Conservation (phyloP, 1,140 invertebrate genomes). For the Lordiphosa collinella region DNA sequence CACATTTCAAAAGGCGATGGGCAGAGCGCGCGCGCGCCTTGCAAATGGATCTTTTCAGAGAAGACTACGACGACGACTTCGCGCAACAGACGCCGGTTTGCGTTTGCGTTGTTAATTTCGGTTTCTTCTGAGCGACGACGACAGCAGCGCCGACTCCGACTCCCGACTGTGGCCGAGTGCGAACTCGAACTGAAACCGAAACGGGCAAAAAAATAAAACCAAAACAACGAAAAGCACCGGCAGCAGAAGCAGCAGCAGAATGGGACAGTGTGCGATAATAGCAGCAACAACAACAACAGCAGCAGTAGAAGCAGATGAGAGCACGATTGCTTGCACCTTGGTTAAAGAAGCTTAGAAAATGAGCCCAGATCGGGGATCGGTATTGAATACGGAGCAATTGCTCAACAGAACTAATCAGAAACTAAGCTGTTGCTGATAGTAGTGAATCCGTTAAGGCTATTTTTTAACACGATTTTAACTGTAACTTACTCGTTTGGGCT, state of each 20-base stretch:
- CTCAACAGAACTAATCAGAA: too few relatives aligned
- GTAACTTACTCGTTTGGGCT: too few relatives aligned
- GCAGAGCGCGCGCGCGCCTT: not conserved
- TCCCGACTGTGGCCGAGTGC: conserved; percentile 40
- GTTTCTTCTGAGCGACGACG: not conserved
- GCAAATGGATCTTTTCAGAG: conserved; percentile 13
- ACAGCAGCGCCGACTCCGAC: conserved; percentile 4
- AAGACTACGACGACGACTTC: conserved; percentile 2
- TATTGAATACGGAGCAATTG: too few relatives aligned
- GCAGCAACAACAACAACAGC: conserved; percentile 10
- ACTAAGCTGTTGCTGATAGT: too few relatives aligned
- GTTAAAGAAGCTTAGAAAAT: too few relatives aligned
- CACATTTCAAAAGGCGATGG: conserved; percentile 26
- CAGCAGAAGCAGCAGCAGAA: conserved; percentile 15
- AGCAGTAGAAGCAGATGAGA: conserved; percentile 1
- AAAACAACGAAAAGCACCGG: conserved; percentile 7
- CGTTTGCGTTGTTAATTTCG: conserved; percentile 4
- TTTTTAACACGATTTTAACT: too few relatives aligned
- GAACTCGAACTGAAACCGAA: conserved; percentile 36
- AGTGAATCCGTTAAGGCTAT: too few relatives aligned
- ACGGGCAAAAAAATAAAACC: conserved; percentile 10
- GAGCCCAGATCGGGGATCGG: too few relatives aligned
- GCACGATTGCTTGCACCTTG: conserved; percentile 16
- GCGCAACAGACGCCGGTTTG: not conserved
- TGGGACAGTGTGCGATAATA: conserved; percentile 29